Percentiles rank a stretch among this genome's conserved stretches.
Conservation (phyloP, 2,888 invertebrate genomes). For the Chrysina gloriosa region DNA sequence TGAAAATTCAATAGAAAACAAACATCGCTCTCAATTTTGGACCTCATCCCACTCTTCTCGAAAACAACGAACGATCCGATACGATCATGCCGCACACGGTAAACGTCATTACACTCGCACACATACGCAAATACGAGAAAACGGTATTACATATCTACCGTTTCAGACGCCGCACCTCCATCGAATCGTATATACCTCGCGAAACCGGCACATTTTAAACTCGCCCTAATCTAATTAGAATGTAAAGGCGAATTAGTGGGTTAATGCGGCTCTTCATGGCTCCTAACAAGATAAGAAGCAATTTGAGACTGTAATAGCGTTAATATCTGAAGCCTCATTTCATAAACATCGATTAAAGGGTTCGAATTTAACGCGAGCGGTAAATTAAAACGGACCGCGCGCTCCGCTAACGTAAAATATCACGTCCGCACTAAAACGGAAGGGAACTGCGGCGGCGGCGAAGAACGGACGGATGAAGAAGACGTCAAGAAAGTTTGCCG, state of each 20-base stretch:
- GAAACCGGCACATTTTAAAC: slow-evolving; percentile 22
- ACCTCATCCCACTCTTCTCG: too few relatives aligned
- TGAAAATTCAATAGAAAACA: too few relatives aligned
- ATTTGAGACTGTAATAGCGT: slow-evolving; percentile 65
- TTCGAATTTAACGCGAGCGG: slow-evolving; percentile 44
- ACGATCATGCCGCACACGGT: too few relatives aligned
- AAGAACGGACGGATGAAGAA: too few relatives aligned
- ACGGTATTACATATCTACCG: too few relatives aligned
- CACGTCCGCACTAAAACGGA: slow-evolving; percentile 12
- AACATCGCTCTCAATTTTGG: too few relatives aligned
- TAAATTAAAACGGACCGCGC: slow-evolving; percentile 39
- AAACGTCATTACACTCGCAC: too few relatives aligned
- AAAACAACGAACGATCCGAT: too few relatives aligned
- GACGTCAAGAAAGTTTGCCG: too few relatives aligned
- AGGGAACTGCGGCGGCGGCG: too few relatives aligned
- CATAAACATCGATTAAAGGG: slow-evolving; percentile 66
- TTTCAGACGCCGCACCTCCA: too few relatives aligned
- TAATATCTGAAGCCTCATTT: slow-evolving; percentile 64
- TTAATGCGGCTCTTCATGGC: slow-evolving; percentile 64
- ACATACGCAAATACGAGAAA: too few relatives aligned
- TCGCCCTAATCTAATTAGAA: slow-evolving; percentile 19
- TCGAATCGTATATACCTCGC: background rate
- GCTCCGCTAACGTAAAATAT: slow-evolving; percentile 30
- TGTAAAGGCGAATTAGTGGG: slow-evolving; percentile 61
- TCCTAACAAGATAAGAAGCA: slow-evolving; percentile 65